phyloP scores from a whole-genome alignment of 1,140 invertebrate genomes.

The Palaemon carinicauda region DNA sequence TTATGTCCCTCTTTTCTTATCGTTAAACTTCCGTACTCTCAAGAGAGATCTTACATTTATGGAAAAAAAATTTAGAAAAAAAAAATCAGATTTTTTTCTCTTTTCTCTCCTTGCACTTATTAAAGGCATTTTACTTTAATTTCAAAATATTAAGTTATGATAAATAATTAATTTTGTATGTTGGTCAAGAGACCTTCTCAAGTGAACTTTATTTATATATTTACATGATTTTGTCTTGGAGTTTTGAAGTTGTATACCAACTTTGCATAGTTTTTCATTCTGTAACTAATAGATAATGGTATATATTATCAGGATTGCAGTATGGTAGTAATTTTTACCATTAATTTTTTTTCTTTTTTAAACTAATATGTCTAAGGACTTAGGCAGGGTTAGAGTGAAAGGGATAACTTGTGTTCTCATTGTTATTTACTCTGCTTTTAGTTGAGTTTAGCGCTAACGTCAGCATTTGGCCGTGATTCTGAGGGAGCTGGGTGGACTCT shows the following conservation, averaged over 20 bases:
- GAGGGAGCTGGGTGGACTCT: conserved; percentile 71
- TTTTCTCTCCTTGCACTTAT: neutral
- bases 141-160: neutral
- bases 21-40: too few species aligned
- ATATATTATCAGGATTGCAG: neutral
- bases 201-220: too few species aligned
- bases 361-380: too few species aligned
- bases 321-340: neutral
- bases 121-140: neutral
- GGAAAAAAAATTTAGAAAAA: too few species aligned
- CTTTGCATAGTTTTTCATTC: too few species aligned
- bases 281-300: too few species aligned
- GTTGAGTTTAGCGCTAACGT: conserved; percentile 54
- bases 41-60: too few species aligned
- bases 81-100: neutral
- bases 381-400: neutral
- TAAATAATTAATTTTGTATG: too few species aligned
- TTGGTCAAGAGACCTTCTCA: too few species aligned
- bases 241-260: too few species aligned
- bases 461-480: conserved; percentile 73
- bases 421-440: conserved; percentile 58
- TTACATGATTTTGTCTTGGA: too few species aligned
- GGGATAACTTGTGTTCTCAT: neutral
- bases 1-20: too few species aligned
- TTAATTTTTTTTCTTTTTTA: neutral